phyloP scores from a whole-genome alignment of 2,888 invertebrate genomes.

The Chymomyza caudatula region DNA sequence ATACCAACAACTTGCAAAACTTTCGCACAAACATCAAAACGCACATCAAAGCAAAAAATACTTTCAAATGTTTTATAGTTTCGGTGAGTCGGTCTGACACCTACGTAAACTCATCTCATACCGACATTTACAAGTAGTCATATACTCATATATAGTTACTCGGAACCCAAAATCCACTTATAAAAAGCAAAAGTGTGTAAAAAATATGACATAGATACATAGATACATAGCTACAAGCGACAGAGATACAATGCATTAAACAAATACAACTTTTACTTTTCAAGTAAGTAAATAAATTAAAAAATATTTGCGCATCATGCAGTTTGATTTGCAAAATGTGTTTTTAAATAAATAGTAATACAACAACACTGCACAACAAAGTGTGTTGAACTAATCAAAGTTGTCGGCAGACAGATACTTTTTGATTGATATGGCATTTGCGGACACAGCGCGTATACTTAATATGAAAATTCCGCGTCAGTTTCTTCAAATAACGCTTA shows the following conservation, averaged over 20 bases:
- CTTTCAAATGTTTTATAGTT: conserved; percentile 46
- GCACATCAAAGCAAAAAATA: conserved; percentile 27
- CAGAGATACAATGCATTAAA: conserved; percentile 19
- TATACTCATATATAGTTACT: conserved; percentile 30
- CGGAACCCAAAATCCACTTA: conserved; percentile 25
- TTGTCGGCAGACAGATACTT: conserved; percentile 57
- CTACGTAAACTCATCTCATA: conserved; percentile 36
- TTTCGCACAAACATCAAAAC: background rate
- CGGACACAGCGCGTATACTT: conserved; percentile 13
- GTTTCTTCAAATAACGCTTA: conserved; percentile 12
- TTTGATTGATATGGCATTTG: conserved; percentile 29
- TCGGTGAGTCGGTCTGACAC: conserved; percentile 30
- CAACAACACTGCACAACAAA: conserved; percentile 14
- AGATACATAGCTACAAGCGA: conserved; percentile 18
- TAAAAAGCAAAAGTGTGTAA: conserved; percentile 60
- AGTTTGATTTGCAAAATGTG: conserved; percentile 58
- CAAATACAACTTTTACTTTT: conserved; percentile 61
- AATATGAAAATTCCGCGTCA: too few relatives aligned
- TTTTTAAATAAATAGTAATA: conserved; percentile 23
- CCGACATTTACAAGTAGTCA: conserved; percentile 29
- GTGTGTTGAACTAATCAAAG: conserved; percentile 50
- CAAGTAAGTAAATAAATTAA: conserved; percentile 20
- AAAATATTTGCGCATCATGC: conserved; percentile 66
- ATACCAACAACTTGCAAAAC: background rate
- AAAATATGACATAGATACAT: conserved; percentile 57